phyloP scores from a whole-genome alignment of 2,888 invertebrate genomes.

The Periphyllus acericola region DNA sequence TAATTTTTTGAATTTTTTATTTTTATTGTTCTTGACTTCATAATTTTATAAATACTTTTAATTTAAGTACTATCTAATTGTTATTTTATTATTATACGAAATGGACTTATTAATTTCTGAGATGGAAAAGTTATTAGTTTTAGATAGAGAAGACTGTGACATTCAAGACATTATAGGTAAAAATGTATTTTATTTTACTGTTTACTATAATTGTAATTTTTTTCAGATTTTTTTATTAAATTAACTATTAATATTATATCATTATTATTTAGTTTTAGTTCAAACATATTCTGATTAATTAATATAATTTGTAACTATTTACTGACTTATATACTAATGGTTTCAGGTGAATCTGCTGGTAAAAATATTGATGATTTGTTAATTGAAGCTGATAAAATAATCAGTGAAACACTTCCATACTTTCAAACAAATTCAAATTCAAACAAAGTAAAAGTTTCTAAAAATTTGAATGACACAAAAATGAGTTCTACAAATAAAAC shows the following conservation, averaged over 20 bases:
- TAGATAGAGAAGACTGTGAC: conserved; percentile 19
- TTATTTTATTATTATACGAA: background rate
- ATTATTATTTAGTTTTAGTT: background rate
- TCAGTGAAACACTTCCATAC: conserved; percentile 46
- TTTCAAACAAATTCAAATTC: conserved; percentile 31
- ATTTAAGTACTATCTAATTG: background rate
- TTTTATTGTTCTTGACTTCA: background rate
- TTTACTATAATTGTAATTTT: no score
- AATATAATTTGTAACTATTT: background rate
- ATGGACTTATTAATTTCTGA: conserved; percentile 42
- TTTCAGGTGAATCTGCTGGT: conserved; percentile 33
- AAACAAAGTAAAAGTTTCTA: conserved; percentile 24
- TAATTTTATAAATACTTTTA: background rate
- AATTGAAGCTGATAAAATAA: conserved; percentile 50
- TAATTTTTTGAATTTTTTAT: background rate
- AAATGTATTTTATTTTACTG: no score
- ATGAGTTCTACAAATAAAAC: background rate
- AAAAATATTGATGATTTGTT: conserved; percentile 54
- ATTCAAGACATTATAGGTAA: conserved; percentile 50
- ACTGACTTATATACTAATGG: background rate
- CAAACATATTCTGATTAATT: background rate
- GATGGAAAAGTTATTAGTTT: conserved; percentile 43
- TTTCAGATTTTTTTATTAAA: no score
- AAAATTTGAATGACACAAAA: background rate
- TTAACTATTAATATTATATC: background rate